Evolutionary conservation across 2,888 invertebrate genomes (phyloP).

Genomic region (Aporophyla lueneburgensis): DNA sequence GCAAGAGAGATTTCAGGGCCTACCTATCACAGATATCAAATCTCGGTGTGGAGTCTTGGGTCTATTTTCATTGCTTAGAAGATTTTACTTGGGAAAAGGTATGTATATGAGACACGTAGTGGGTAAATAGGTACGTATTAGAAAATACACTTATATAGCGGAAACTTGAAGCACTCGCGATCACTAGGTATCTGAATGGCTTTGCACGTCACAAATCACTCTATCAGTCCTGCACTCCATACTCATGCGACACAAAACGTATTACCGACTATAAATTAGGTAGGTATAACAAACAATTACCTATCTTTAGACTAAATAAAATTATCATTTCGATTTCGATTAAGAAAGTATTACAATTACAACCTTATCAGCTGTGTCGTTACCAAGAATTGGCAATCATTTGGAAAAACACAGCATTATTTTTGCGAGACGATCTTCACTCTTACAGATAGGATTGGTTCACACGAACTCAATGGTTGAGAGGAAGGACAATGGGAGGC

Average conservation of each 20-base stretch:
- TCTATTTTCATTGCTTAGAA: background rate
- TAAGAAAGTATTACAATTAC: constrained; percentile 49
- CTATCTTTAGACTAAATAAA: constrained; percentile 49
- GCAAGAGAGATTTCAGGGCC: background rate
- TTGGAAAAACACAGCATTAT: constrained; percentile 17
- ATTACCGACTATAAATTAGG: constrained; percentile 25
- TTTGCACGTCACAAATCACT: constrained; percentile 25
- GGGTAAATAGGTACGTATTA: background rate
- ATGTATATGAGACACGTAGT: background rate
- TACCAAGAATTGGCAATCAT: constrained; percentile 30
- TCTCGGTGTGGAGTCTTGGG: background rate
- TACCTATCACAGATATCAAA: background rate
- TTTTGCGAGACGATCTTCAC: background rate
- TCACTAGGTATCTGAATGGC: background rate
- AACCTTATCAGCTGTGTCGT: constrained; percentile 36
- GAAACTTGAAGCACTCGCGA: constrained; percentile 33
- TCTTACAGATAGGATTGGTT: background rate
- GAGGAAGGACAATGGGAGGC: background rate
- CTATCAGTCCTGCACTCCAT: constrained; percentile 25
- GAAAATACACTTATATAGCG: background rate
- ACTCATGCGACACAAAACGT: constrained; percentile 16
- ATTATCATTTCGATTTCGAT: constrained; percentile 52
- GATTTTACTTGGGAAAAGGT: background rate
- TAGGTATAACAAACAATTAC: constrained; percentile 16
- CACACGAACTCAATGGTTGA: background rate